Conservation (phyloP, 2,888 invertebrate genomes). For the Agrotis segetum region DNA sequence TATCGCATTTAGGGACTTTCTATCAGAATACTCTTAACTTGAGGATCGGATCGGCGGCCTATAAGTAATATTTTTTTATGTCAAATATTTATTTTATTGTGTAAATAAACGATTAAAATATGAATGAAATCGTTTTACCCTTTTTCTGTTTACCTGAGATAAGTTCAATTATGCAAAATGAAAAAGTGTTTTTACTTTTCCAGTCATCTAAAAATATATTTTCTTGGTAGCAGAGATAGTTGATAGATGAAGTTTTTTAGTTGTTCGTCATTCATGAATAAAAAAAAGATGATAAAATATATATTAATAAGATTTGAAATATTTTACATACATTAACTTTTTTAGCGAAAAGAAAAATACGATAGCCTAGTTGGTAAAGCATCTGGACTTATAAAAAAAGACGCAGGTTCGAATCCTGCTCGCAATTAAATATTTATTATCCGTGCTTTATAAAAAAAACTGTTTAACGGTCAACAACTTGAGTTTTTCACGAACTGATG, state of each 20-base stretch:
- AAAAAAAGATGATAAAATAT: too few species aligned
- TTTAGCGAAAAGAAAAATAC: too few species aligned
- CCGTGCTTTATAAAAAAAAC: too few species aligned
- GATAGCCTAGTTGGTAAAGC: too few species aligned
- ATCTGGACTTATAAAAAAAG: too few species aligned
- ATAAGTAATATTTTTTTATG: background rate
- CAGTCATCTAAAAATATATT: conserved; percentile 2
- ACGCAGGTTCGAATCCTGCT: too few species aligned
- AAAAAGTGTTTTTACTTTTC: background rate
- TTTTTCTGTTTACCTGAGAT: background rate
- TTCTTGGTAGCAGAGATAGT: conserved; percentile 32
- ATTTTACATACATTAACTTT: too few species aligned
- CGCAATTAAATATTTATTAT: too few species aligned
- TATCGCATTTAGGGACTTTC: background rate
- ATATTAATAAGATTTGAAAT: too few species aligned
- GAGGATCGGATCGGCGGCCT: background rate
- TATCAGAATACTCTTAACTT: background rate
- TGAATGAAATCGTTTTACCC: background rate
- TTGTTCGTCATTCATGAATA: too few species aligned
- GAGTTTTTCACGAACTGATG: conserved; percentile 38
- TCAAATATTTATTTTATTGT: background rate
- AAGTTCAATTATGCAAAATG: too few species aligned
- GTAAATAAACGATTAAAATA: conserved; percentile 37
- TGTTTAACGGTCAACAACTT: conserved; percentile 40
- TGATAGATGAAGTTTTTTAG: too few species aligned